Conservation (phyloP, 2,113 vertebrate species). For the Sander lucioperca region DNA sequence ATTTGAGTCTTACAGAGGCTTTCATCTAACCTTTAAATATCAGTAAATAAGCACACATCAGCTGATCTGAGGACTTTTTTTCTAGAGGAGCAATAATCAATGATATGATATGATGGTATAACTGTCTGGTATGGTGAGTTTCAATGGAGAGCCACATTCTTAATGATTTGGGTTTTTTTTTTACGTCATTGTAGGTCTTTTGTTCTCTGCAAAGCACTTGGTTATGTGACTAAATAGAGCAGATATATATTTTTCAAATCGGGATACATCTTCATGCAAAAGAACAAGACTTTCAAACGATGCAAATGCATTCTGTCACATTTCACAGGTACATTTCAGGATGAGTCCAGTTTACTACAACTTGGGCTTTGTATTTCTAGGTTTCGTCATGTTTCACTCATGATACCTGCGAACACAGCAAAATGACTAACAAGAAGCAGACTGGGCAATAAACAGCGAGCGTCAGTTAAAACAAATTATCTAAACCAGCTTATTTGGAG, state of each 20-base stretch:
- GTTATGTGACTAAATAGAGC: background rate
- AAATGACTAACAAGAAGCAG: background rate
- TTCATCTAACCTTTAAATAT: background rate
- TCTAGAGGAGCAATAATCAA: background rate
- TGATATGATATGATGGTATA: no score
- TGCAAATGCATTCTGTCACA: background rate
- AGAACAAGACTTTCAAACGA: background rate
- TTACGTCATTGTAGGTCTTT: background rate
- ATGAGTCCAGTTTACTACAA: constrained; percentile 5
- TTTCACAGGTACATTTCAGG: background rate
- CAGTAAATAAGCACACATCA: background rate
- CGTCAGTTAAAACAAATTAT: no score
- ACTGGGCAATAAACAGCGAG: background rate
- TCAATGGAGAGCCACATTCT: background rate
- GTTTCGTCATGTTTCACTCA: background rate
- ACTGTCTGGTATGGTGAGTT: background rate
- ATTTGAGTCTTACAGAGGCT: background rate
- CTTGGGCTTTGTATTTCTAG: background rate
- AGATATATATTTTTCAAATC: background rate
- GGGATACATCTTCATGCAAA: background rate
- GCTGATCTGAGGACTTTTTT: background rate
- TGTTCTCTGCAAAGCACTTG: background rate
- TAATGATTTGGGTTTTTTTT: background rate
- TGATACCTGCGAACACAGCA: background rate
- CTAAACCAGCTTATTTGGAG: background rate